Evolutionary conservation across 2,113 vertebrate species (phyloP).

Genomic region (Equus quagga): DNA sequence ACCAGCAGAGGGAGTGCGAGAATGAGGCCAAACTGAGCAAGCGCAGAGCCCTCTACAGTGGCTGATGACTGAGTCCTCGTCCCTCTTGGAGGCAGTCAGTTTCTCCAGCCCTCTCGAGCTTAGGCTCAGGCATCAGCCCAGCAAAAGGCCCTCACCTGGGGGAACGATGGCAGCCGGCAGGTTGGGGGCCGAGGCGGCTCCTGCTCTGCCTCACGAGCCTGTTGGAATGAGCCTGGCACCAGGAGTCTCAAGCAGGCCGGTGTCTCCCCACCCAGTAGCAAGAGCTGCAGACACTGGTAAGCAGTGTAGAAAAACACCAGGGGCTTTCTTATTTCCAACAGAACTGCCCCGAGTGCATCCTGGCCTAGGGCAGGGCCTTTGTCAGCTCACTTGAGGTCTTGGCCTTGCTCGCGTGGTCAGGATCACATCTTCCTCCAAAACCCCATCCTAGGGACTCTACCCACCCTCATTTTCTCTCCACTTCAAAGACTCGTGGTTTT

Average conservation of each 20-base stretch:
- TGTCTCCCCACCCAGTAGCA: not conserved
- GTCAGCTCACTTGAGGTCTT: not conserved
- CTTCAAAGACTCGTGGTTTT: not conserved
- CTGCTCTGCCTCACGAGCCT: not conserved
- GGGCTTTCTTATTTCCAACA: not conserved
- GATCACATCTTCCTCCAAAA: not conserved
- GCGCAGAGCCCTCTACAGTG: slow-evolving; percentile 93
- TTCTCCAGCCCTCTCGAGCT: not conserved
- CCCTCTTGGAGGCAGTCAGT: slow-evolving; percentile 37
- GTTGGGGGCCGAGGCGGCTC: not conserved
- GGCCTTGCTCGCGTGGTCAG: not conserved
- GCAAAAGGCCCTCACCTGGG: slow-evolving; percentile 39
- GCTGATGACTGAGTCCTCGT: slow-evolving; percentile 90
- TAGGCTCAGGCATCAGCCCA: not conserved
- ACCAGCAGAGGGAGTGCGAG: slow-evolving; percentile 92
- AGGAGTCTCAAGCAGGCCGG: not conserved
- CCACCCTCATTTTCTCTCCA: not conserved
- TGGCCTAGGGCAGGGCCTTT: not conserved
- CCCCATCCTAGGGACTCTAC: not conserved
- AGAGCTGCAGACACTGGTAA: not conserved
- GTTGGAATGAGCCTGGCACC: not conserved
- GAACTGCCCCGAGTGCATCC: not conserved
- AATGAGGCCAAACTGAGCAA: slow-evolving; percentile 93
- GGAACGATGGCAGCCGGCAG: slow-evolving; percentile 69
- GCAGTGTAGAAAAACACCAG: not conserved